phyloP scores from a whole-genome alignment of 1,140 invertebrate genomes.

The Drosophila littoralis region DNA sequence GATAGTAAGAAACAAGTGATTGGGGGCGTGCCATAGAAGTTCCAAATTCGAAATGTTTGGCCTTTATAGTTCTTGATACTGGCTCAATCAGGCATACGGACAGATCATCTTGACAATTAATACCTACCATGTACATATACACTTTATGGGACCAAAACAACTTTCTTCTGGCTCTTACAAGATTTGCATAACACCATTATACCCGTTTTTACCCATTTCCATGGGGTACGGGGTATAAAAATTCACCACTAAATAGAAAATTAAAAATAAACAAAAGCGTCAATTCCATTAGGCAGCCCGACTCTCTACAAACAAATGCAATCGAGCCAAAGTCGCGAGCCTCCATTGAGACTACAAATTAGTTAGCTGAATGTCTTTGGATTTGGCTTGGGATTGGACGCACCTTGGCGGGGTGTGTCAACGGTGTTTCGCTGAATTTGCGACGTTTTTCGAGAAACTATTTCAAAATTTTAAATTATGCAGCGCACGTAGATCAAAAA shows the following conservation, averaged over 20 bases:
- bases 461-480: constrained; percentile 75
- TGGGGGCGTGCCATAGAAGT: too few species aligned
- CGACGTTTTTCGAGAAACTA: constrained; percentile 68
- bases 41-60: too few species aligned
- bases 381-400: constrained; percentile 33
- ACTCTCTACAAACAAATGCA: constrained; percentile 22
- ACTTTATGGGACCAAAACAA: too few species aligned
- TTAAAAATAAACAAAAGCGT: constrained; percentile 41
- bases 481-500: constrained; percentile 75
- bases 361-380: constrained; percentile 32
- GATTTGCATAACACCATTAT: too few species aligned
- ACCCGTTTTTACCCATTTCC: too few species aligned
- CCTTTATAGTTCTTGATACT: too few species aligned
- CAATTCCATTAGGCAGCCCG: constrained; percentile 6
- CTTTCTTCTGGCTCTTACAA: too few species aligned
- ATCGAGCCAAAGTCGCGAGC: constrained; percentile 11
- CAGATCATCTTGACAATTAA: too few species aligned
- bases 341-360: constrained; percentile 57
- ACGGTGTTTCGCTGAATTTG: constrained; percentile 46
- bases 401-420: constrained; percentile 52
- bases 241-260: constrained; percentile 51
- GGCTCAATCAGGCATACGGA: too few species aligned
- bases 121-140: too few species aligned
- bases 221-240: not conserved
- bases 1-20: too few species aligned